phyloP scores from a whole-genome alignment of 2,797 vertebrate species.

The Myiotriccus ornatus region DNA sequence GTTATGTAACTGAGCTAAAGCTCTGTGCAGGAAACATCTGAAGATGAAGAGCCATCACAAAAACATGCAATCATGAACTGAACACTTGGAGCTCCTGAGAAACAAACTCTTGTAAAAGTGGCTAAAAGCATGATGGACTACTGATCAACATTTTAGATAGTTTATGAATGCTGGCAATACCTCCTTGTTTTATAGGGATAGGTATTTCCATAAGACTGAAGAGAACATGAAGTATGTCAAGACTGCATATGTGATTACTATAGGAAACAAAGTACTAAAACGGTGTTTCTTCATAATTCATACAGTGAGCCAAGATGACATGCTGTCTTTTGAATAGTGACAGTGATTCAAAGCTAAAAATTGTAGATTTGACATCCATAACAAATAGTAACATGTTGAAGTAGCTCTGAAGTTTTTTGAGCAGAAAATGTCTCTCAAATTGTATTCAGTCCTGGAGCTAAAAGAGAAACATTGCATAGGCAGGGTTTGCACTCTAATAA shows the following conservation, averaged over 20 bases:
- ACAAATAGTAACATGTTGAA: background rate
- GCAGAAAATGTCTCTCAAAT: background rate
- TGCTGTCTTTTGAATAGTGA: background rate
- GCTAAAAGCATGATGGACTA: background rate
- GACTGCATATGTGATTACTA: background rate
- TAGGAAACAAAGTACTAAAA: background rate
- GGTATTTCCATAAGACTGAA: background rate
- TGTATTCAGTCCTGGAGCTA: background rate
- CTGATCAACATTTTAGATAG: background rate
- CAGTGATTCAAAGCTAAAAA: background rate
- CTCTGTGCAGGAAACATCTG: background rate
- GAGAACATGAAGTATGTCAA: background rate
- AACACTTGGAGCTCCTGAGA: background rate
- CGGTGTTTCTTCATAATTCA: background rate
- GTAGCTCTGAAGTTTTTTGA: background rate
- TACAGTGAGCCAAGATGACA: background rate
- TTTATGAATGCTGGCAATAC: background rate
- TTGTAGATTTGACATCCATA: background rate
- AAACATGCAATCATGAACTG: background rate
- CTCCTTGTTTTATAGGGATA: background rate
- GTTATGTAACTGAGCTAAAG: background rate
- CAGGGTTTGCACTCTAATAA: background rate
- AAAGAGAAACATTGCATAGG: background rate
- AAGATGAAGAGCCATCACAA: background rate
- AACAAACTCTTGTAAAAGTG: background rate